Base-by-base conservation (phyloP, 2,113 vertebrate genomes). In the Poeciliopsis retropinna region DNA sequence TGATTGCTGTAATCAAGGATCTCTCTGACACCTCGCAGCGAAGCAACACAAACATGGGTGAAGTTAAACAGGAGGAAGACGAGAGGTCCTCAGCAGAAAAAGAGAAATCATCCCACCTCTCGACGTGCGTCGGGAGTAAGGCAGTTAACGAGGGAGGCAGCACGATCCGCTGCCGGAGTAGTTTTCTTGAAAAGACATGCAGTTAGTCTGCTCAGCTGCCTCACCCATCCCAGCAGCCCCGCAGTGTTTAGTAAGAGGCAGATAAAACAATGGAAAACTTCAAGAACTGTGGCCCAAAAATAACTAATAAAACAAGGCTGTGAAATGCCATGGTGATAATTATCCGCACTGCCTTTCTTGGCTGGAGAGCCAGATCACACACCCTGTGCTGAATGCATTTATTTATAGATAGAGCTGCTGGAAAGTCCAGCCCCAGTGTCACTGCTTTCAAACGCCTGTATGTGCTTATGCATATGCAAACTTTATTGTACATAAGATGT, bases 301-400 rank as follows among this genome's bases (percentile, higher is more conserved):
- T 89, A 90, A 86, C 90, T 87, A 88, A 77, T 47, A 57, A 87
- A 88, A 88, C 80, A 69, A 85, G 87, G 87, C 85, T 89, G 85
- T 81, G 82, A 92, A 94, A 93, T 91, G 89, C 85, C 91, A 91
- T 69, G 67, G 75, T 76, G 89, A 93, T 94, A 93, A 94, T 95
- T 94, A 94, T 88, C 86, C 91, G 70, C 81, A 76, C 85, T 87
- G 76, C 84, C 82, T 88, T 87, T 82, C 83, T 89, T 85, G 78
- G 85, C 85, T 86, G 60, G 71, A 86, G 87, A 84, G 82, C 66
- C 60, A 25, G 83, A 92, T 91, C 80, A 80, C 86, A 85, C 81
- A 87, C 85, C 74, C 81, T 65, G 82, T 25, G 65, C 88, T 69
- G 79, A 89, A 93, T 84, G 76, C 78, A 76, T 92, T 91, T 94